Base-by-base conservation (phyloP, 2,797 vertebrate species). In the Aldrovandia affinis region DNA sequence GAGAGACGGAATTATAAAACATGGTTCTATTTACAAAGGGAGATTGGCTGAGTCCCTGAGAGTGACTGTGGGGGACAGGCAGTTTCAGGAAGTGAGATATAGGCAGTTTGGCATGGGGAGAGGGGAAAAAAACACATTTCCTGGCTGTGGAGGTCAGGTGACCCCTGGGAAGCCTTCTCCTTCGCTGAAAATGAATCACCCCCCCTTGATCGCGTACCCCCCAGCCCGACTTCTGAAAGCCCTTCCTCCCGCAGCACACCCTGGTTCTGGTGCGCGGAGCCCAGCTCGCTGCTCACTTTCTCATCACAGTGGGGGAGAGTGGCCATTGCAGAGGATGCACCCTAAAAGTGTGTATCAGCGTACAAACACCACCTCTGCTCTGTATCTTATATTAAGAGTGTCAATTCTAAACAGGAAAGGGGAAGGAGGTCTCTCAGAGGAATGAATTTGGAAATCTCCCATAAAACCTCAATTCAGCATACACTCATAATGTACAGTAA, bases 21-120 rank as follows among this genome's bases (percentile, higher is more conserved):
- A 98, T 97, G 96, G 97, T 96, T 98, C 97, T 98, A 98, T 99
- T 99, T 99, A 98, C 97, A 97, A 97, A 99, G 97, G 96, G 96
- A 98, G 97, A 99, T 99, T 98, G 97, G 96, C 96, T 96, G 93
- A 96, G 97, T 97, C 96, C 97, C 98, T 98, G 96, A 98, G 95
- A 97, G 96, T 95, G 96, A 98, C 94, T 94, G 93, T 93, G 94
- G 94, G 96, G 96, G 97, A 98, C 97, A 98, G 96, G 95, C 96
- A 42, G 95, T 97, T 97, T 96, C 90, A 96, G 96, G 95, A 97
- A 97, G 96, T 98, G 96, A 97, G 96, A 98, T 97, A 97, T 97
- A 96, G 96, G 96, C 95, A 95, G 96, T 97, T 96, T 33, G 18
- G 95, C 92, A 87, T 90, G 86, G 87, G 82, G 85, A 57, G 47